Conservation (phyloP, 92 coral and sea anemone genomes). For the Siderastrea radians region DNA sequence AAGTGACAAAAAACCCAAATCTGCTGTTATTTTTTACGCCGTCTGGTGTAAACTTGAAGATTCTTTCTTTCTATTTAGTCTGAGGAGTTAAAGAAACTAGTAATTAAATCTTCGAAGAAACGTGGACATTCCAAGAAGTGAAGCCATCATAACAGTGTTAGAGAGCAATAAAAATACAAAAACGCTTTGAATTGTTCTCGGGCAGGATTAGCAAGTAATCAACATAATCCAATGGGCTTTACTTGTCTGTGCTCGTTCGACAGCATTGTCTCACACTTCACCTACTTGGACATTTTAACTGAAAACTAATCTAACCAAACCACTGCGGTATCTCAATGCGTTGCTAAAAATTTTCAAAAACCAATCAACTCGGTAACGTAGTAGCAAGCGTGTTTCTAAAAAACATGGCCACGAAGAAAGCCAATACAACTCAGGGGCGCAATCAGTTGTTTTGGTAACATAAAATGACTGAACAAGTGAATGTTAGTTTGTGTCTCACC, state of each 20-base stretch:
- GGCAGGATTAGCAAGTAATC: slow-evolving; percentile 22
- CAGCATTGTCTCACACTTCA: neutral
- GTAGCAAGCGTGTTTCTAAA: neutral
- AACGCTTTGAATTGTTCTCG: neutral
- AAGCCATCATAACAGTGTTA: neutral
- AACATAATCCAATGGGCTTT: slow-evolving; percentile 4
- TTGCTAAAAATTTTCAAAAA: neutral
- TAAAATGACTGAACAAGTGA: too few species aligned
- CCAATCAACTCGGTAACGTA: neutral
- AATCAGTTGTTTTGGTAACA: too few species aligned
- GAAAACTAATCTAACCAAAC: neutral
- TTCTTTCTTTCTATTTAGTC: too few species aligned
- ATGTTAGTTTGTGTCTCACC: neutral
- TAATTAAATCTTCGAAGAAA: too few species aligned
- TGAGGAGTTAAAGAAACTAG: too few species aligned
- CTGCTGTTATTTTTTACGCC: too few species aligned
- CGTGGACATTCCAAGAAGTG: too few species aligned
- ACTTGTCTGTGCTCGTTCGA: neutral
- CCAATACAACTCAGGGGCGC: too few species aligned
- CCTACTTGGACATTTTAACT: neutral
- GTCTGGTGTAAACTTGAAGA: too few species aligned
- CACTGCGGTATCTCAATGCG: neutral
- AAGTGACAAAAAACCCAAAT: too few species aligned
- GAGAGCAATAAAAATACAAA: neutral
- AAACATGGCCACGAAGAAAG: too few species aligned